A percentile compares a stretch with the other conserved stretches of the same genome.
Conservation (phyloP, 2,797 vertebrate genomes). For the Coregonus sp. region DNA sequence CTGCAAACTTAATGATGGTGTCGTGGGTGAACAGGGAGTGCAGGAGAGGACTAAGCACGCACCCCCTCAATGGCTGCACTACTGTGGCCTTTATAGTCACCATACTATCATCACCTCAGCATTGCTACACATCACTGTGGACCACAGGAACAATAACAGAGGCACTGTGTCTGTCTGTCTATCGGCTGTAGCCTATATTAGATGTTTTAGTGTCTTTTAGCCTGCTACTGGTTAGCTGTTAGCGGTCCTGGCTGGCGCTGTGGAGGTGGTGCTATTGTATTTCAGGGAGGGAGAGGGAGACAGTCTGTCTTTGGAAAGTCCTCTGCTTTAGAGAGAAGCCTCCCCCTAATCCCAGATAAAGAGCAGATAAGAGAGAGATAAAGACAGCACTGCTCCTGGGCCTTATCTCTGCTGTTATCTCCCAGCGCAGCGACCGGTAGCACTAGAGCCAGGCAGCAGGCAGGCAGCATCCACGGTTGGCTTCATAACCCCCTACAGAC, state of each 20-base stretch:
- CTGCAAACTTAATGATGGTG: too few species aligned
- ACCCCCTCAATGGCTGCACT: neutral
- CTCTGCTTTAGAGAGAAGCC: constrained; percentile 75
- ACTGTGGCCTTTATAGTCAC: neutral
- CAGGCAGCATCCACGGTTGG: constrained; percentile 57
- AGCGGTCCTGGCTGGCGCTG: neutral
- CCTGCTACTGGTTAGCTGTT: constrained; percentile 17
- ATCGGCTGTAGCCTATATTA: constrained; percentile 11
- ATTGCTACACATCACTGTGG: neutral
- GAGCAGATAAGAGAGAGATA: constrained; percentile 74
- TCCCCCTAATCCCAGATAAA: constrained; percentile 73
- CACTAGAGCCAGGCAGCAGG: too few species aligned
- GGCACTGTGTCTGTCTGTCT: constrained; percentile 8
- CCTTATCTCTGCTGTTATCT: constrained; percentile 76
- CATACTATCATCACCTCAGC: neutral
- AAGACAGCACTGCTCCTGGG: constrained; percentile 69
- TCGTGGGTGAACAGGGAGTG: too few species aligned
- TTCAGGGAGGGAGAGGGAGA: constrained; percentile 38
- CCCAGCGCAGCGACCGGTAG: constrained; percentile 56
- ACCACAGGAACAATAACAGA: neutral
- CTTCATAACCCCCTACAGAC: constrained; percentile 59
- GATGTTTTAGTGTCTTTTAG: constrained; percentile 9
- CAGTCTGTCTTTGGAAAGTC: constrained; percentile 79
- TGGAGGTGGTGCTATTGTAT: constrained; percentile 43
- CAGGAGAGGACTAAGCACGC: too few species aligned